Percentiles rank a stretch among this genome's conserved stretches.
Conservation (phyloP, 2,797 vertebrate genomes). For the Choloepus didactylus region DNA sequence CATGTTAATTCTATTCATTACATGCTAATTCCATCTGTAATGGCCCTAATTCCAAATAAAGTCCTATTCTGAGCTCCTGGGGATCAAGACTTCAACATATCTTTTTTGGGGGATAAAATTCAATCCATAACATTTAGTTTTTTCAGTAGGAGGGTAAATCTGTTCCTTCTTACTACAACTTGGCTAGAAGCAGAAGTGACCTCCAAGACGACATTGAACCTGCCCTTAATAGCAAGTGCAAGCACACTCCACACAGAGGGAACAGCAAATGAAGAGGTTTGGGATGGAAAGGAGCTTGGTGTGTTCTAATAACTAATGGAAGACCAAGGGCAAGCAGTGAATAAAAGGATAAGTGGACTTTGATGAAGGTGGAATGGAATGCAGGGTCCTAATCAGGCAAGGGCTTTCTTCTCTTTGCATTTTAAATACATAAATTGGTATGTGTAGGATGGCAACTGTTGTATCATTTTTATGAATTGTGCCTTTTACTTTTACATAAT, state of each 20-base stretch:
- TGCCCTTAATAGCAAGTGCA: not conserved
- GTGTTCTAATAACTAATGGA: not conserved
- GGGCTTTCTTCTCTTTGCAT: not conserved
- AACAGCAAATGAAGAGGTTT: not conserved
- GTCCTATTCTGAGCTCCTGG: no score
- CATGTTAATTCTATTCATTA: no score
- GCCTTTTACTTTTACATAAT: constrained; percentile 5
- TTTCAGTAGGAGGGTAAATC: not conserved
- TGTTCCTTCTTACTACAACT: not conserved
- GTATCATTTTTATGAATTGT: not conserved
- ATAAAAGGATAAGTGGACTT: not conserved
- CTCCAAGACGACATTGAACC: not conserved
- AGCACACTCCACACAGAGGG: not conserved
- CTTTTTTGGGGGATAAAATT: no score
- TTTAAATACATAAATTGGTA: not conserved
- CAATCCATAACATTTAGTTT: no score
- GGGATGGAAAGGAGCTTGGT: not conserved
- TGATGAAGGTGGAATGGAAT: not conserved
- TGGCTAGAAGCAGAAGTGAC: not conserved
- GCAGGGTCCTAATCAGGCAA: not conserved
- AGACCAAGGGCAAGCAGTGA: not conserved
- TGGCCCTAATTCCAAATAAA: no score
- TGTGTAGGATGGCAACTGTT: not conserved
- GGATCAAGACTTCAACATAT: no score
- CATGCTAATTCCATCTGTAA: no score